A percentile compares a stretch with the other conserved stretches of the same genome.
These are phyloP conservation scores for Hyalella azteca DNA, from an alignment of 2,888 invertebrate species.

Conservation along the genomic window DNA sequence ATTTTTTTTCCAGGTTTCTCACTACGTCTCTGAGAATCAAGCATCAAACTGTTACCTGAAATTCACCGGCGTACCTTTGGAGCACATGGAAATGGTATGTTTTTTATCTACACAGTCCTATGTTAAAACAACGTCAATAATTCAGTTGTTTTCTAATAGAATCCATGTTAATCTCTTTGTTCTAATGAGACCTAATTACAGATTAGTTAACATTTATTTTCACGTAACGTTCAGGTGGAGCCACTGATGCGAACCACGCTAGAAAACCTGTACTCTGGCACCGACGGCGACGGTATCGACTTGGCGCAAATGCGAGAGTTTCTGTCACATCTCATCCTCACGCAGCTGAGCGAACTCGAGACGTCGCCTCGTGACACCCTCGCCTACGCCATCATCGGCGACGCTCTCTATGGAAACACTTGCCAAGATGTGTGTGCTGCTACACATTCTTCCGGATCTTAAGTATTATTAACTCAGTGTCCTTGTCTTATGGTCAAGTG, in stretches of 20 bases:
- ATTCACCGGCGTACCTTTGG: conserved; percentile 51
- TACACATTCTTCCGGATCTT: too few relatives aligned
- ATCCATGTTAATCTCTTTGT: neutral
- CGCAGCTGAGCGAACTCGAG: conserved; percentile 75
- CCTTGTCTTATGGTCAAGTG: too few relatives aligned
- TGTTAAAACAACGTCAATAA: neutral
- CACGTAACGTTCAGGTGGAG: neutral
- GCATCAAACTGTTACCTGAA: conserved; percentile 46
- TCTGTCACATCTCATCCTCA: conserved; percentile 65
- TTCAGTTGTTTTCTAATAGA: neutral
- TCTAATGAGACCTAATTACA: neutral
- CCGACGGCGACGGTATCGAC: conserved; percentile 41
- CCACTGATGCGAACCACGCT: conserved; percentile 51
- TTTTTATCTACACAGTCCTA: neutral
- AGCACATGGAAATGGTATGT: conserved; percentile 45
- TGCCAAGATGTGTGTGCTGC: conserved; percentile 74
- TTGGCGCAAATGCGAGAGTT: conserved; percentile 46
- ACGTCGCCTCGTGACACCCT: conserved; percentile 77
- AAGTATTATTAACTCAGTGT: too few relatives aligned
- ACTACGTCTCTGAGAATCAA: conserved; percentile 35
- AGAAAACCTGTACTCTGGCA: conserved; percentile 9
- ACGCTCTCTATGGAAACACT: conserved; percentile 80
- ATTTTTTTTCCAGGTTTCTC: conserved; percentile 9
- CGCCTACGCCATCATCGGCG: conserved; percentile 79
- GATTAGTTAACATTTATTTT: neutral